Base-by-base conservation (phyloP, 53 echinoderm and acorn worm genomes). In the Actinopyga echinites region DNA sequence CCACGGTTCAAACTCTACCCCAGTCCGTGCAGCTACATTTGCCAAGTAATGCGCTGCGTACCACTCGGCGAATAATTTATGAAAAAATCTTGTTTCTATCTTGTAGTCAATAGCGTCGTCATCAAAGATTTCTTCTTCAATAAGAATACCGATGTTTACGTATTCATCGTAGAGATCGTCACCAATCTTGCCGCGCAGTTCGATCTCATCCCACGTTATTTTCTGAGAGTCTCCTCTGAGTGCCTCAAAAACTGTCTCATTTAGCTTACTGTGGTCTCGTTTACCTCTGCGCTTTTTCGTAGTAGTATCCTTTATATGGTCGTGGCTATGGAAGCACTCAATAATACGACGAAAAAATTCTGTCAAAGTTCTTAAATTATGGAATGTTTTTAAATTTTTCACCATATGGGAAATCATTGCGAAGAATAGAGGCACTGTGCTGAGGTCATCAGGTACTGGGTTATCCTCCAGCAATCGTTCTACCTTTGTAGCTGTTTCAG, bases 31-130 rank as follows among this genome's bases (percentile, higher is more conserved):
- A 49, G 49, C 49, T 49, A 49, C 13, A 2, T 1, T 49, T 15
- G 49, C 49, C 49, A 49, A 49, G 3, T 49, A 21, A 54, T 77
- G 56, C 11, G 77, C 77, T 19, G 77, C 77, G 55, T 49, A 77
- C 77, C 77, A 77, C 56, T 77, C 77, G 53, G 55, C 30, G 55
- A 77, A 77, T 30, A 77, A 20, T 45, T 77, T 77, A 30, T 77
- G 49, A 17, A 49, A 49, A 49, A 49, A 49, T 49, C 49, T 49
- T 1, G 49, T 49, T 49, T 17, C 49, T 49, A 49, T 3, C 0
- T 49, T 49, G 17, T 49, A 49, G 15, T 49, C 49, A 2, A 49
- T 15, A 4, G 13, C 13, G 3, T 53, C 33, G 9, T 49, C 53
- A 30, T 77, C 56, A 19, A 77, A 32, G 31, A 22, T 28, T 20